Evolutionary conservation across 2,113 vertebrate species (phyloP).

Genomic region (Shinisaurus crocodilurus): DNA sequence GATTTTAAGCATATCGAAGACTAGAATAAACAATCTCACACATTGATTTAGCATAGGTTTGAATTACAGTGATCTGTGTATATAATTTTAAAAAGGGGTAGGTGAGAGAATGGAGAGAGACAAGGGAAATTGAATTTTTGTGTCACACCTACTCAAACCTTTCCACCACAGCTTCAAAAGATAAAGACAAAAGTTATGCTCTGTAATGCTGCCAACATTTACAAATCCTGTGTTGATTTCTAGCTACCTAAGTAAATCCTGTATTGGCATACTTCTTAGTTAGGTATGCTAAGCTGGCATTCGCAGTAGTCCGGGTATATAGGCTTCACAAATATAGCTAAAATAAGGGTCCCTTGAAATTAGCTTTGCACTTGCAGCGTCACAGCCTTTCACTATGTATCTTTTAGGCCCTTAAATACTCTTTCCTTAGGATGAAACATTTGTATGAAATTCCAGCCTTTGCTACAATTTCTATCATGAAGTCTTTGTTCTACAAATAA

Average conservation of each 20-base stretch:
- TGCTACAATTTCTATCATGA: background rate
- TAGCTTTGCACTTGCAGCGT: background rate
- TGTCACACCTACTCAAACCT: conserved; percentile 7
- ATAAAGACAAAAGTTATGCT: background rate
- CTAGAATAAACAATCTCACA: background rate
- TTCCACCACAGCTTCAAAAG: background rate
- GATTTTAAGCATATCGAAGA: conserved; percentile 11
- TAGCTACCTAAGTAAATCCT: background rate
- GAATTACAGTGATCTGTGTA: conserved; percentile 1
- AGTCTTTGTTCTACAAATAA: background rate
- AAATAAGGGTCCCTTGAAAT: background rate
- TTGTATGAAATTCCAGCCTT: background rate
- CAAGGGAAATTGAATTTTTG: conserved; percentile 19
- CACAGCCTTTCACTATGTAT: background rate
- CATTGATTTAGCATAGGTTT: background rate
- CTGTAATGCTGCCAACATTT: conserved; percentile 7
- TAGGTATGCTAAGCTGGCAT: background rate
- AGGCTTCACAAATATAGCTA: background rate
- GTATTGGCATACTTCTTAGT: background rate
- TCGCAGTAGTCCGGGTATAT: background rate
- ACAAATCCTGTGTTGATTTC: conserved; percentile 6
- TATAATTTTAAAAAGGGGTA: background rate
- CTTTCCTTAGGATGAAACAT: background rate
- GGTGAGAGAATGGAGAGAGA: background rate
- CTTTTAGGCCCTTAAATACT: background rate